Conservation (phyloP, 2,888 invertebrate species). For the Fragum fragum region DNA sequence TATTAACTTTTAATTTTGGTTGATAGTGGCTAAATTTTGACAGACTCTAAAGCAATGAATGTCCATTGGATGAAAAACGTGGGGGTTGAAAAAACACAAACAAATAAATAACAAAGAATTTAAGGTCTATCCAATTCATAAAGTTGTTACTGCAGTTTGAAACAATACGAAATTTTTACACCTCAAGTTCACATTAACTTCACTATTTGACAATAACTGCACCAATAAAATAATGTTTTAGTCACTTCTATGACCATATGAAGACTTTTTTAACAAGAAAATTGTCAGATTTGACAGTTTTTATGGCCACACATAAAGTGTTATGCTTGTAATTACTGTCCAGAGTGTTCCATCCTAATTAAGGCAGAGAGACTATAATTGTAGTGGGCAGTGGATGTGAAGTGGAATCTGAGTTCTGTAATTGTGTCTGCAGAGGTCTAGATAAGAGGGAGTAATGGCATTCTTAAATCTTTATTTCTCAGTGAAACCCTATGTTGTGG, state of each 20-base stretch:
- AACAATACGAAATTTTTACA: background rate
- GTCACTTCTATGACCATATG: conserved; percentile 4
- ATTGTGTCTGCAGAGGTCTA: too few species aligned
- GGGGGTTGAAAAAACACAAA: too few species aligned
- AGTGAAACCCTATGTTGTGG: too few species aligned
- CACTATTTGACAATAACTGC: background rate
- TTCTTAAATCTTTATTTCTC: too few species aligned
- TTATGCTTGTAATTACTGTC: conserved; percentile 5
- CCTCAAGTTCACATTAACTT: background rate
- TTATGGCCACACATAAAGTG: background rate
- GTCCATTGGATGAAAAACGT: too few species aligned
- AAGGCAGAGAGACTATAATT: background rate
- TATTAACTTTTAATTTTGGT: too few species aligned
- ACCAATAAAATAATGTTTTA: background rate
- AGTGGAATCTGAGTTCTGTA: conserved; percentile 9
- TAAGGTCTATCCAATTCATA: too few species aligned
- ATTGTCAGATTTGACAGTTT: conserved; percentile 9
- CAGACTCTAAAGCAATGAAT: too few species aligned
- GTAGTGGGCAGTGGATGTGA: background rate
- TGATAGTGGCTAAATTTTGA: too few species aligned
- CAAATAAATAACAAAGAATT: too few species aligned
- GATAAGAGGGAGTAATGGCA: too few species aligned
- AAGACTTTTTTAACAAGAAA: background rate
- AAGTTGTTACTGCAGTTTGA: too few species aligned
- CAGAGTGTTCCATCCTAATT: background rate